Conservation (phyloP, 2,888 invertebrate species). For the Plagiodera versicolora region DNA sequence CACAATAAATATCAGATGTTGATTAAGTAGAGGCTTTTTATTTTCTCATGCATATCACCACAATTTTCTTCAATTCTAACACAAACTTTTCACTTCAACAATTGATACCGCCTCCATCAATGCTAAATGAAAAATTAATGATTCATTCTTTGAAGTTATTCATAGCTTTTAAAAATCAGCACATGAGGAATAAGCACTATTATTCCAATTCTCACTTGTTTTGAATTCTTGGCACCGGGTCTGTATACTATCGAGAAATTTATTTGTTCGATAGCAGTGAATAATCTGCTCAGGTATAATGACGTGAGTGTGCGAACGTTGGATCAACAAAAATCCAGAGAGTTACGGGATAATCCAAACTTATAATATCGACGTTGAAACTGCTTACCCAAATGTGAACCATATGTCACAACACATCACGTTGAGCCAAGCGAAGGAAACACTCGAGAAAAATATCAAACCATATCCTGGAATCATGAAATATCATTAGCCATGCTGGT, state of each 20-base stretch:
- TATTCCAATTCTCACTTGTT: not conserved
- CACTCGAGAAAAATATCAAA: slow-evolving; percentile 34
- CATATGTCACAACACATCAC: slow-evolving; percentile 46
- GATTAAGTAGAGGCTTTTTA: not conserved
- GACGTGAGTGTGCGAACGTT: not conserved
- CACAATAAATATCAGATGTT: not conserved
- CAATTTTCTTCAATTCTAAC: no score
- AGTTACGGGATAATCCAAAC: no score
- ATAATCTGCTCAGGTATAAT: not conserved
- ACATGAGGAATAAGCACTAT: not conserved
- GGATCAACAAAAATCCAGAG: no score
- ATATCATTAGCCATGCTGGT: not conserved
- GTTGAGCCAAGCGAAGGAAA: slow-evolving; percentile 42
- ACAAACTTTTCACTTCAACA: no score
- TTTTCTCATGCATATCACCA: not conserved
- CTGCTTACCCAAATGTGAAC: slow-evolving; percentile 45
- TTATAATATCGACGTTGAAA: slow-evolving; percentile 10
- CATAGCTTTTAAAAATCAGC: not conserved
- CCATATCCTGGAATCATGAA: slow-evolving; percentile 36
- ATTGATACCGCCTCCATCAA: no score
- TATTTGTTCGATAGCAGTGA: not conserved
- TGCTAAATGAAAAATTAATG: no score
- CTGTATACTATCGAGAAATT: not conserved
- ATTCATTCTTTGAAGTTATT: not conserved
- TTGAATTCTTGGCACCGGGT: not conserved